Percentiles rank a stretch among this genome's conserved stretches.
phyloP scores from a whole-genome alignment of 2,888 invertebrate species.

The Cerastoderma edule region DNA sequence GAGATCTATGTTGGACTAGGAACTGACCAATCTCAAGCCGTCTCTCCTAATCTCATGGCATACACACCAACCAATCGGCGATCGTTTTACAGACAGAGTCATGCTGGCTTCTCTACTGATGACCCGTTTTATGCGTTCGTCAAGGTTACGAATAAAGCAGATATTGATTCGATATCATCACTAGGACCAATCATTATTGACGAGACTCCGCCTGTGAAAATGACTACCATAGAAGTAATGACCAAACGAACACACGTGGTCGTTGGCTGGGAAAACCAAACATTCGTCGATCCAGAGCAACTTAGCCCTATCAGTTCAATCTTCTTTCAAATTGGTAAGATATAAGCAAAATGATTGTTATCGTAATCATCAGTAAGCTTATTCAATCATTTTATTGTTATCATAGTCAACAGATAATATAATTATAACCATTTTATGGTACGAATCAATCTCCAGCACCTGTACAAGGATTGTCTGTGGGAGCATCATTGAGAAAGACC shows the following conservation, averaged over 20 bases:
- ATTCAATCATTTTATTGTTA: no score
- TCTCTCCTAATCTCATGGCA: constrained; percentile 43
- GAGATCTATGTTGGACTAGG: constrained; percentile 61
- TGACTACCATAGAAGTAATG: constrained; percentile 10
- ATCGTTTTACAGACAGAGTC: constrained; percentile 37
- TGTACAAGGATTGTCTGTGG: no score
- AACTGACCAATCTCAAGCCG: neutral
- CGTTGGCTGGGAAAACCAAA: constrained; percentile 54
- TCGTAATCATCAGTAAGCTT: no score
- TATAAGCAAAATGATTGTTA: no score
- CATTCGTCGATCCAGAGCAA: constrained; percentile 62
- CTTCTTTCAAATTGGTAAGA: constrained; percentile 57
- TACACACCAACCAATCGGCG: constrained; percentile 50
- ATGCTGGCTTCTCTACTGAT: constrained; percentile 51
- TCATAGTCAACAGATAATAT: no score
- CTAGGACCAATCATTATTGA: constrained; percentile 65
- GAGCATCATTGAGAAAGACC: no score
- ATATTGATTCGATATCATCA: constrained; percentile 30
- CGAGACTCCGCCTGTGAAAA: constrained; percentile 52
- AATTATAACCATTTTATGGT: no score
- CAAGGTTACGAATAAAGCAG: constrained; percentile 61
- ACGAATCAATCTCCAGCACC: no score
- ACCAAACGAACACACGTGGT: constrained; percentile 32
- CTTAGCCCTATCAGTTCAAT: constrained; percentile 39
- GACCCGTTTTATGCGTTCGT: constrained; percentile 57